phyloP scores from a whole-genome alignment of 2,888 invertebrate species.

The Cyaniris semiargus region DNA sequence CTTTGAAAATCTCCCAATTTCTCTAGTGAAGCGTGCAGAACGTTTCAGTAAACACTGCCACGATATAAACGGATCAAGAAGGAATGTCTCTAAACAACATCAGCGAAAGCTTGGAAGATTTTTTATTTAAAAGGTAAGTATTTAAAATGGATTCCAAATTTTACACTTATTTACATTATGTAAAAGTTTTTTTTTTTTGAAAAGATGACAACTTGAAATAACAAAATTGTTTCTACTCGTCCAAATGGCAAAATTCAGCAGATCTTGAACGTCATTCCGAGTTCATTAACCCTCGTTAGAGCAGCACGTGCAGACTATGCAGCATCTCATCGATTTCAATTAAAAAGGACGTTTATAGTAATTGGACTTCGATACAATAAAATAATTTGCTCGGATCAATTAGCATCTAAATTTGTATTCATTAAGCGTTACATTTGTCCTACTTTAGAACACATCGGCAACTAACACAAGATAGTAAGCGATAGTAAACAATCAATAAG shows the following conservation, averaged over 20 bases:
- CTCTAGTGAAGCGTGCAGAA: slow-evolving; percentile 6
- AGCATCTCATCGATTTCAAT: slow-evolving; percentile 25
- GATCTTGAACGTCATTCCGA: slow-evolving; percentile 16
- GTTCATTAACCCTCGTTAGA: slow-evolving; percentile 21
- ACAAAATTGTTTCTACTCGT: neutral
- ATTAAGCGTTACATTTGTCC: slow-evolving; percentile 8
- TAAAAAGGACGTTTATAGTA: slow-evolving; percentile 20
- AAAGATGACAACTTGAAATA: neutral
- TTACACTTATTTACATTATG: neutral
- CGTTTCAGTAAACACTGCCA: neutral
- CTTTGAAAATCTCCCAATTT: slow-evolving; percentile 3
- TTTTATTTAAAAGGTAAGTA: neutral
- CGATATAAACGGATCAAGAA: neutral
- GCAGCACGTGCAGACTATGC: slow-evolving; percentile 25
- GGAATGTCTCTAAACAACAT: neutral
- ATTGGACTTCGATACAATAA: slow-evolving; percentile 13
- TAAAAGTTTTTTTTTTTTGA: neutral
- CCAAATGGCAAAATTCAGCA: neutral
- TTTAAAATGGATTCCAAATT: neutral
- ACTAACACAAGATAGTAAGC: slow-evolving; percentile 8
- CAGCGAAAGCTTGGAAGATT: neutral
- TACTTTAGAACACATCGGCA: neutral
- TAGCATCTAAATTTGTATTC: slow-evolving; percentile 14
- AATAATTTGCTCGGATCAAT: slow-evolving; percentile 7
- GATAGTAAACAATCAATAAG: slow-evolving; percentile 26